Base-by-base conservation (phyloP, 2,888 invertebrate species). In the Temnothorax unifasciatus region DNA sequence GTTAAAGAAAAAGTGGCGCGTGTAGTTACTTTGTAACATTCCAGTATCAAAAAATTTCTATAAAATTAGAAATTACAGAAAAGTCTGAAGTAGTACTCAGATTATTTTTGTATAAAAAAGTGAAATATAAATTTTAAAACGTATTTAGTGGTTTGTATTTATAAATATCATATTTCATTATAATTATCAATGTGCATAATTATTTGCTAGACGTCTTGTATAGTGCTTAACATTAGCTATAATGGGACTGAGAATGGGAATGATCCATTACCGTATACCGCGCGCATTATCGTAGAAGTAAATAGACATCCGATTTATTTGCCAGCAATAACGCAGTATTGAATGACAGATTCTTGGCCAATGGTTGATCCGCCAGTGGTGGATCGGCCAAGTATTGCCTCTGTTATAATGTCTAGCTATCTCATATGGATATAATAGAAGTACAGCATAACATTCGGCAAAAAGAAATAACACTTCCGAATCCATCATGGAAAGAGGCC, bases 291-390 rank as follows among this genome's bases (percentile, higher is more conserved):
- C 38, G 15, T 66, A 66, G n/a, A 64, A 61, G 18, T 61, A 61
- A 64, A 41, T 64, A 15, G 21, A 2, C 21, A 41, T 41, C 21
- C 6, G 6, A 64, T 41, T 41, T 41, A 21, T 64, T 64, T 64
- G 21, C 13, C 13, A 21, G 11, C 6, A 38, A 41, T 41, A 41
- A 5, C 0, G 38, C n/a, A n/a, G n/a, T 64, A 64, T 41, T 41
- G 41, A 64, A 64, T 41, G 63, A 21, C 63, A 41, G 21, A 21
- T 64, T 64, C 21, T 64, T 64, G 63, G 21, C 63, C 41, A 64
- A 41, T 63, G 41, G n/a, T 9, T 38, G 8, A 21, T 29, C 18
- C n/a, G 63, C 6, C 63, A 63, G 6, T 50, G 6, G 50, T 38
- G 21, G 11, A 41, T 41, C 41, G 41, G 13, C 13, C 6, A 41